Base-by-base conservation (phyloP, 2,888 invertebrate genomes). In the Monochamus alternatus region DNA sequence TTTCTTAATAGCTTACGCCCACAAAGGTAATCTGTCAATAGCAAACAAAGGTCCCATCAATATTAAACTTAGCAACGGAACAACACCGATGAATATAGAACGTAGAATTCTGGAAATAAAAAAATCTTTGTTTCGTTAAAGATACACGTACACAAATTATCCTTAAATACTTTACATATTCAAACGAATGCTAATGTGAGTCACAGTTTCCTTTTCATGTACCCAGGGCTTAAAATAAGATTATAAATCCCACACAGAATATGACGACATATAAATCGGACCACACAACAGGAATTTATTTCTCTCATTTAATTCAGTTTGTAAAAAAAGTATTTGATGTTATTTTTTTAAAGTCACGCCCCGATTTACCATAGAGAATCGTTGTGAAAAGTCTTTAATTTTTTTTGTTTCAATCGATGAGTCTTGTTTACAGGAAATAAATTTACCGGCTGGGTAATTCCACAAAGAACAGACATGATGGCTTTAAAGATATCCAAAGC, bases 391-490 rank as follows among this genome's bases (percentile, higher is more conserved):
- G 22, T 22, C 1, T 22, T 22, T 22, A 22, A 22, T 22, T 60
- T 70, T 72, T 63, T 32, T 79, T 71, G 38, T 38, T 38, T 38
- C 38, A 38, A 38, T 38, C 5, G 38, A 38, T 38, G 38, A 38
- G 38, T 1, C 38, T 38, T 38, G 2, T 38, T 65, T 65, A 66
- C 76, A 78, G 76, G 77, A 78, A 77, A 75, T 77, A 62, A 62
- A 70, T 69, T 76, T 75, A 67, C 78, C 73, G 76, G 77, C 80
- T 74, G 78, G 78, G 77, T 76, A 79, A 75, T 76, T 73, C 59
- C 30, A 77, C 78, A 81, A 82, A 83, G 81, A 82, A 81, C 82
- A 82, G 81, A 83, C 83, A 81, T 78, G 82, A 84, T 81, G 80
- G 82, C 82, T 22, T 22, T 22, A 22, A 22, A 22, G 22, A 22